Evolutionary conservation across 2,113 vertebrate species (phyloP).

Genomic region (Sinocyclocheilus maitianheensis): DNA sequence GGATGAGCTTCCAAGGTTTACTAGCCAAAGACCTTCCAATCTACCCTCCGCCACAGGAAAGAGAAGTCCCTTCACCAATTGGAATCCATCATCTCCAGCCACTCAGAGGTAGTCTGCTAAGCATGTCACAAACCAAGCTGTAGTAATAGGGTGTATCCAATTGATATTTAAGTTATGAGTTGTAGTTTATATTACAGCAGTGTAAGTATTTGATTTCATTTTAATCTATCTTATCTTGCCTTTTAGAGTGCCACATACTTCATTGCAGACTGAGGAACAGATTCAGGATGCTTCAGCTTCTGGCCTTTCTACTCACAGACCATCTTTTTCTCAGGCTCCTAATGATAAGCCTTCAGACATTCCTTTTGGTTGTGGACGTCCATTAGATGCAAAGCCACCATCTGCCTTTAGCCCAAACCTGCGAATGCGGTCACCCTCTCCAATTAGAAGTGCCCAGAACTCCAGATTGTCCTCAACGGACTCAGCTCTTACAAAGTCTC

Average conservation of each 20-base stretch:
- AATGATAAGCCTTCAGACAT: slow-evolving; percentile 23
- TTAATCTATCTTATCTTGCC: neutral
- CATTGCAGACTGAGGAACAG: slow-evolving; percentile 16
- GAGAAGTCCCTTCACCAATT: slow-evolving; percentile 35
- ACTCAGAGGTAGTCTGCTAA: slow-evolving; percentile 59
- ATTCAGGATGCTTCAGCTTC: neutral
- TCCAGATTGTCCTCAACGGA: slow-evolving; percentile 61
- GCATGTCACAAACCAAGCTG: slow-evolving; percentile 8
- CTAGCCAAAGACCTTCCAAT: slow-evolving; percentile 62
- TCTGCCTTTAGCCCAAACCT: slow-evolving; percentile 53
- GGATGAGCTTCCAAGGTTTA: slow-evolving; percentile 65
- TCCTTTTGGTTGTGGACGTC: neutral
- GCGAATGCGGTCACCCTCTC: slow-evolving; percentile 54
- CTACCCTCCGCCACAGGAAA: slow-evolving; percentile 36
- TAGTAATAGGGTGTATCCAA: neutral
- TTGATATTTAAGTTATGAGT: neutral
- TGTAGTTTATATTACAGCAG: neutral
- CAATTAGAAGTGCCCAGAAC: slow-evolving; percentile 48
- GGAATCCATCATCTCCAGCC: slow-evolving; percentile 28
- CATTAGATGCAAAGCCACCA: neutral
- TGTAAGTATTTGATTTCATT: neutral
- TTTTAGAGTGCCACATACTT: slow-evolving; percentile 30
- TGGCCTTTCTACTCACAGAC: slow-evolving; percentile 1
- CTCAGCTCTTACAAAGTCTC: slow-evolving; percentile 74
- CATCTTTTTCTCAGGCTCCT: neutral